Evolutionary conservation across 2,797 vertebrate genomes (phyloP), one percentile per base, ranked within the genome.

Genomic region (Champsocephalus esox): DNA sequence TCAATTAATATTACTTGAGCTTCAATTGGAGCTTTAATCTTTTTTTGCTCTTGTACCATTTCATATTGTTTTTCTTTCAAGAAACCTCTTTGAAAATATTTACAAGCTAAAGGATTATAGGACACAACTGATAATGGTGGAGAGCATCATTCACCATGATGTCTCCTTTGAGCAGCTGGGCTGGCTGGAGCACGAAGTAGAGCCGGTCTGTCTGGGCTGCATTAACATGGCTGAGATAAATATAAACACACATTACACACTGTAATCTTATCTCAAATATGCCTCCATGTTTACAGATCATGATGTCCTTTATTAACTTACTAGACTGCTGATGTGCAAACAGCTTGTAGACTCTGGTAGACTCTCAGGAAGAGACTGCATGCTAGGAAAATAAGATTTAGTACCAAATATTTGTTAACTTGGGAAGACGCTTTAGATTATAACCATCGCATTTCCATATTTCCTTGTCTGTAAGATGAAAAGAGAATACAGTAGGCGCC

Each of bases 241-340:
- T 2, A 83, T 0, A 84, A 54, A 77, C 43, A 82, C 21, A 73
- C 12, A 14, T 79, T 38, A 78, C 14, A 2, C 14, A 9, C 44
- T 57, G n/a, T 11, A 10, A 54, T 65, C 8, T 24, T 9, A 11
- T 32, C 34, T 61, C 24, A 59, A n/a, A 48, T 32, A 19, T 41
- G 5, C 4, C 2, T 16, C 17, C 2, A 44, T 45, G 34, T 51
- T 17, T 5, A 17, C 0, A 45, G 12, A 28, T 52, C 9, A 16
- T 34, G 3, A 11, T 24, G 9, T 24, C 9, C 43, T 17, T 41
- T n/a, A 1, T 63, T 56, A 34, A 12, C 97, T 97, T 95, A 99
- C 97, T 97, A 96, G 87, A 98, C 92, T 81, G 95, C 96, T 12
- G 97, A 98, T 0, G 97, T 99, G 92, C 95, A 97, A 63, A 97